Conservation (phyloP, 2,797 vertebrate genomes). For the Siniperca obscura region DNA sequence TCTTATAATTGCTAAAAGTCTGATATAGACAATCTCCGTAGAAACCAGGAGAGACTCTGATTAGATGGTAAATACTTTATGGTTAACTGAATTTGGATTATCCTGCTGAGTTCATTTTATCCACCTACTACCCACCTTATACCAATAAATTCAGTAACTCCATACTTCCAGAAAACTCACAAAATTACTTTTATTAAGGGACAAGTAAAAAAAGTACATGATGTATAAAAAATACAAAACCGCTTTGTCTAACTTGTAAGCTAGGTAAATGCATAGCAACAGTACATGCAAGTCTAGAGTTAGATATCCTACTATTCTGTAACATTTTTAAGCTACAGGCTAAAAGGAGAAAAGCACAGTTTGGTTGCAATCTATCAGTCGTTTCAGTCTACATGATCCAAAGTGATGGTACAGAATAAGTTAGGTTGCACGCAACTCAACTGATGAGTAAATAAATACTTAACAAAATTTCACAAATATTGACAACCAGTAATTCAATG, state of each 20-base stretch:
- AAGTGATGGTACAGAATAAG: slow-evolving; percentile 79
- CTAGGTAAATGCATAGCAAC: slow-evolving; percentile 95
- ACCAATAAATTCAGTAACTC: slow-evolving; percentile 35
- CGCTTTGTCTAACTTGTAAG: slow-evolving; percentile 83
- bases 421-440: slow-evolving; percentile 78
- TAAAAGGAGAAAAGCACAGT: slow-evolving; percentile 74
- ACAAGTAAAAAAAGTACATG: slow-evolving; percentile 88
- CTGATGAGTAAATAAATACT: slow-evolving; percentile 82
- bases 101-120: background rate
- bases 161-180: slow-evolving; percentile 79
- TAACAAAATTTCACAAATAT: slow-evolving; percentile 82
- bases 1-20: background rate
- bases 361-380: slow-evolving; percentile 74
- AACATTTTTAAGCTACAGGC: slow-evolving; percentile 73
- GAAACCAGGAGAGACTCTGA: background rate
- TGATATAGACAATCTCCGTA: background rate
- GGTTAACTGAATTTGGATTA: background rate
- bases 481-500: slow-evolving; percentile 77
- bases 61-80: background rate
- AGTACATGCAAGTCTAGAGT: slow-evolving; percentile 90
- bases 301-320: slow-evolving; percentile 73
- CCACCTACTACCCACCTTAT: background rate
- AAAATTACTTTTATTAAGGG: slow-evolving; percentile 89
- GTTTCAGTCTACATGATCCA: slow-evolving; percentile 75
- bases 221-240: slow-evolving; percentile 99